Evolutionary conservation across 2,113 vertebrate genomes (phyloP), one percentile per base, ranked within the genome.

Genomic region (Penelope pileata): DNA sequence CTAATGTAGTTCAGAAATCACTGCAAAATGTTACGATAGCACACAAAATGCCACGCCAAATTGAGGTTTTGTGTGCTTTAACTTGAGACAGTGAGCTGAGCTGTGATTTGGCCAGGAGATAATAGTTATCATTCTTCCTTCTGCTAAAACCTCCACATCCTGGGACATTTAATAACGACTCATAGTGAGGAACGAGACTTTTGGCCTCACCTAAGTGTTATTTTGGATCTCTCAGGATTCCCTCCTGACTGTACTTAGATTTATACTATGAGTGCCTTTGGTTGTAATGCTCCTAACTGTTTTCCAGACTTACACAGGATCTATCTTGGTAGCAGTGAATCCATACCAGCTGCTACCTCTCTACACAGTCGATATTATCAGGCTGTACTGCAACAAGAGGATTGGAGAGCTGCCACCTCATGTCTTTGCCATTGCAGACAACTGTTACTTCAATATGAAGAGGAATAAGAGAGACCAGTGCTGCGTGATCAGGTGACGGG

Each of bases 241-340:
- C 27, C 43, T 72, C 23, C 47, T 88, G 58, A 34, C 32, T 59
- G 76, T 78, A 15, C 64, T 68, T 51, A 47, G 22, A 34, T 83
- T 84, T 82, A 74, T 11, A n/a, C 17, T 69, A 53, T 29, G 43
- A 60, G 36, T 81, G 56, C 51, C 80, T 89, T 64, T 75, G 70
- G 27, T 10, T 80, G 24, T 63, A 91, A 91, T 2, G 5, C 47
- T 91, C 79, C 6, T 67, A 81, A 54, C 73, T 88, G 30, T 95
- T 86, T 63, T 96, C 60, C 95, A 99, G 99, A 99, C 99, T 3
- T 99, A 99, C 97, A 99, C 98, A 24, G 99, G 99, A 79, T 99
- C 99, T 79, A 99, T 99, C 97, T 98, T 99, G 97, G 98, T 99
- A 68, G 99, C 99, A 2, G 98, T 99, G 95, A 99, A 99, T 96